phyloP scores from a whole-genome alignment of 2,797 vertebrate genomes.

The Zalophus californianus region DNA sequence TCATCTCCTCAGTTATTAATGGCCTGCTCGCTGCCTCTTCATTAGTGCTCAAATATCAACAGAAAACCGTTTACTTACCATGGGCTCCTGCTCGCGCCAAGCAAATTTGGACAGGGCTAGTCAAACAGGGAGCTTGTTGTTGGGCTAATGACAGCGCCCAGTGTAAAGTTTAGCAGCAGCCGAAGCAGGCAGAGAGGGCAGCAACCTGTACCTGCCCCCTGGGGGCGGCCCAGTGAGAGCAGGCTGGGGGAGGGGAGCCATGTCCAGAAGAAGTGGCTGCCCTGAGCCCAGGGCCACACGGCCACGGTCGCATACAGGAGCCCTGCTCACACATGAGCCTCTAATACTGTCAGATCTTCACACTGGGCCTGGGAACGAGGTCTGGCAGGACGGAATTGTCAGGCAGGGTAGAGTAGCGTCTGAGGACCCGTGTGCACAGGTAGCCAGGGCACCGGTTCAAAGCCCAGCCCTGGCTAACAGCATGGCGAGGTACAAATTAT shows the following conservation, averaged over 20 bases:
- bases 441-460: not conserved
- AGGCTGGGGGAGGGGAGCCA: rapidly evolving
- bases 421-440: not conserved
- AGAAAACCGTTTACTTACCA: constrained; percentile 83
- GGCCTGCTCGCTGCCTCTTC: constrained; percentile 80
- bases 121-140: constrained; percentile 84
- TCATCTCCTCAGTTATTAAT: constrained; percentile 61
- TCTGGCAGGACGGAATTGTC: not conserved
- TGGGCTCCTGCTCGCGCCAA: constrained; percentile 74
- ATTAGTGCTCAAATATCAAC: constrained; percentile 83
- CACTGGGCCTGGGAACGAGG: not conserved
- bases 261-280: not conserved
- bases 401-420: not conserved
- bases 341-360: not conserved
- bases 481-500: too few relatives aligned
- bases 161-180: constrained; percentile 70
- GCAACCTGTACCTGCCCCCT: not conserved
- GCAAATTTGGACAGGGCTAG: constrained; percentile 85
- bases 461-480: not conserved
- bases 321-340: not conserved
- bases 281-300: not conserved
- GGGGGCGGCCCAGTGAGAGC: not conserved
- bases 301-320: rapidly evolving
- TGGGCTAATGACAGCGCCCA: constrained; percentile 72
- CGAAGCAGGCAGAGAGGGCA: not conserved